These are phyloP conservation scores for Chamaea fasciata DNA, from an alignment of 2,113 vertebrate genomes.

Conservation along the genomic window DNA sequence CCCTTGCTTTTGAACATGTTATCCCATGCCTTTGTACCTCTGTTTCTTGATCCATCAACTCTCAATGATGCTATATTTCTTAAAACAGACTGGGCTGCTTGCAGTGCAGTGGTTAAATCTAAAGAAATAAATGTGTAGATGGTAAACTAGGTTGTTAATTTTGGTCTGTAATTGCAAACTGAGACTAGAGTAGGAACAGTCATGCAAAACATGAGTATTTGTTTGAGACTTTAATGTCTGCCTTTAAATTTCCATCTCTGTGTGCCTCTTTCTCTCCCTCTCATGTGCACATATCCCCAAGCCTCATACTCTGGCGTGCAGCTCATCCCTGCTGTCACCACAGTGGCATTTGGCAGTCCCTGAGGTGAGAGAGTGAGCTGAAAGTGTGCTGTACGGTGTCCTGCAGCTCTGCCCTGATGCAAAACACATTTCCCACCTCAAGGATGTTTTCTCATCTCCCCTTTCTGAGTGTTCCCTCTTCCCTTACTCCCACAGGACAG, in stretches of 20 bases:
- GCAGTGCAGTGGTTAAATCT: background rate
- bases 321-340: background rate
- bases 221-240: background rate
- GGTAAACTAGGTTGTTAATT: background rate
- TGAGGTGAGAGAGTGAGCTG: background rate
- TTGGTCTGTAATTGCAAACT: background rate
- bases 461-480: background rate
- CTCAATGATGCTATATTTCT: background rate
- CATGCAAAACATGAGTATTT: background rate
- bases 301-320: background rate
- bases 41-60: background rate
- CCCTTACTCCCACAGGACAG: background rate
- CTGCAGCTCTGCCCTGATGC: background rate
- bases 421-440: conserved; percentile 21
- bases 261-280: background rate
- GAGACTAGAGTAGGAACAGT: background rate
- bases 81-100: background rate
- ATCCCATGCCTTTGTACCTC: background rate
- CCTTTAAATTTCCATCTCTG: background rate
- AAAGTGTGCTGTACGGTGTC: background rate
- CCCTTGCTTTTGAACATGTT: background rate
- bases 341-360: conserved; percentile 8
- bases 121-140: background rate
- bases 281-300: background rate
- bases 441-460: background rate